Evolutionary conservation across 1,140 invertebrate species (phyloP).

Genomic region (Macrobrachium rosenbergii): DNA sequence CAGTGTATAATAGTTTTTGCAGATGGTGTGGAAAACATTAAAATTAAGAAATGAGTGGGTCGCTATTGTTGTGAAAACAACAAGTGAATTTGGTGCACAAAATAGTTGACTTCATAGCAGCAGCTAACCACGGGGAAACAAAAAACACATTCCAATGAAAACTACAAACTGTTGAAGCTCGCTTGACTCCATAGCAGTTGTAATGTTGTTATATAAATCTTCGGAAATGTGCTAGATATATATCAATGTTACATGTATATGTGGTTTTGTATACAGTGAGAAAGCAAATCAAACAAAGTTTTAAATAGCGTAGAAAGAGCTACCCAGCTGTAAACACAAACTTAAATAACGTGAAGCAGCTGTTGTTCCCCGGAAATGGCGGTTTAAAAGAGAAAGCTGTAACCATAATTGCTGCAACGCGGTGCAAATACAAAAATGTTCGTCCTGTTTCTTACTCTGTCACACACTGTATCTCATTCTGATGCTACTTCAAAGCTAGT

Average conservation of each 20-base stretch:
- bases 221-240: background rate
- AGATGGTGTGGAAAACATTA: background rate
- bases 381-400: background rate
- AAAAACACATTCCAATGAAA: background rate
- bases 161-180: background rate
- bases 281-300: slow-evolving; percentile 16
- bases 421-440: slow-evolving; percentile 38
- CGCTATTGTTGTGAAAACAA: too few species aligned
- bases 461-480: background rate
- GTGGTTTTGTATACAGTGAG: slow-evolving; percentile 10
- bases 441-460: slow-evolving; percentile 14
- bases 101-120: too few species aligned
- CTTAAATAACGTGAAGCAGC: background rate
- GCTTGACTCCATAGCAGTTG: background rate
- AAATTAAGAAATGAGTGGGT: background rate
- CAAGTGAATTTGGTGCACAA: too few species aligned
- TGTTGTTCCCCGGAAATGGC: background rate
- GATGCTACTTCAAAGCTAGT: slow-evolving; percentile 46
- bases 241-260: slow-evolving; percentile 15
- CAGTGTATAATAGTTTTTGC: background rate
- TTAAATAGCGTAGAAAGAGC: background rate
- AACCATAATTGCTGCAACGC: background rate
- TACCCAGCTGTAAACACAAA: background rate
- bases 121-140: too few species aligned
- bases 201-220: background rate